These are phyloP conservation scores for Rhinoraja longicauda DNA, from an alignment of 2,797 vertebrate genomes.

Conservation along the genomic window DNA sequence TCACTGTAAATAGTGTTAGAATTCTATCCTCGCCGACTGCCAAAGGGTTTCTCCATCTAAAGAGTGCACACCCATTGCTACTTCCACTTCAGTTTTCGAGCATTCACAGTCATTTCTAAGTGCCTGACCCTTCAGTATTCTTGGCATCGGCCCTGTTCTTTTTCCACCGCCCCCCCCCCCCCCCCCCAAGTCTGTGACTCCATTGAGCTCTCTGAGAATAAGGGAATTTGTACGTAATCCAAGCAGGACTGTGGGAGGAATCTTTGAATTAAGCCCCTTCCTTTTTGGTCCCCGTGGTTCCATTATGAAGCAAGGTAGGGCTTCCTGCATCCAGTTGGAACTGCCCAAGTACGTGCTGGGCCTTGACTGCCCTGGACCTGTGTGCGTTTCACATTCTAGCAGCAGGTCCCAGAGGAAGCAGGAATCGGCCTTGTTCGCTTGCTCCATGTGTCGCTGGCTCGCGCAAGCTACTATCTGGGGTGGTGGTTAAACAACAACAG, in stretches of 20 bases:
- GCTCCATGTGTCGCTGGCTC: not conserved
- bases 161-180: not conserved
- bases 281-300: constrained; percentile 51
- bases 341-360: constrained; percentile 33
- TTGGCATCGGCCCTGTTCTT: constrained; percentile 11
- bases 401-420: constrained; percentile 23
- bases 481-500: not conserved
- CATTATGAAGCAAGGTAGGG: constrained; percentile 56
- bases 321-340: constrained; percentile 58
- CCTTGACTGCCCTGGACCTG: not conserved
- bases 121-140: constrained; percentile 3
- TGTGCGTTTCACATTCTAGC: constrained; percentile 20
- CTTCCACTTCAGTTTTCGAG: not conserved
- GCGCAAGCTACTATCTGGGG: not conserved
- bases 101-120: not conserved
- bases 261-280: constrained; percentile 64
- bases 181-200: not conserved
- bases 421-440: not conserved
- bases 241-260: constrained; percentile 41
- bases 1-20: not conserved
- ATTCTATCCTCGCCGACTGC: not conserved
- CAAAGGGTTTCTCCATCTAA: not conserved
- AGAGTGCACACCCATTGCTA: not conserved
- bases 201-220: constrained; percentile 11
- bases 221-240: constrained; percentile 43